phyloP scores from a whole-genome alignment of 1,140 invertebrate genomes.

The Carposina sasakii region DNA sequence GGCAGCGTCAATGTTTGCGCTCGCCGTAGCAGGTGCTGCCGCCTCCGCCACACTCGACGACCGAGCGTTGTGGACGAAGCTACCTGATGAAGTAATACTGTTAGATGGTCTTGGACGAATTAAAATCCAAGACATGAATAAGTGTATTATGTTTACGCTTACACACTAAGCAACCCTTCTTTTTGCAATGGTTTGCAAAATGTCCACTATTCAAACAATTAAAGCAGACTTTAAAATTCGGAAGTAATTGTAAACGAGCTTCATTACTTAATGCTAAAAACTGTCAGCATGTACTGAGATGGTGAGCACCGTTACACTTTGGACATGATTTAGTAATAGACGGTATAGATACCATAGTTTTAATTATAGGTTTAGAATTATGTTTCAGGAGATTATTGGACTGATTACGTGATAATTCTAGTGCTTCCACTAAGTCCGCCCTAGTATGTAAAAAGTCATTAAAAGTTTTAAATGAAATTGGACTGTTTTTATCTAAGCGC shows the following conservation, averaged over 20 bases:
- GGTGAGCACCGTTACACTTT: neutral
- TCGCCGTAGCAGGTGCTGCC: neutral
- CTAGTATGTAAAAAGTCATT: neutral
- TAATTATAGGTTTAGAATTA: neutral
- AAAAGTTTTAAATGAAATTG: neutral
- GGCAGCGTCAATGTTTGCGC: no score
- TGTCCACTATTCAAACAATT: slow-evolving; percentile 6
- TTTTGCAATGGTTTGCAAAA: slow-evolving; percentile 5
- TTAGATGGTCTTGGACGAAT: neutral
- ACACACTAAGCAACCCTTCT: neutral
- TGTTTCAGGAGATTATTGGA: neutral
- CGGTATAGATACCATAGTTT: neutral
- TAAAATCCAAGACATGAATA: neutral
- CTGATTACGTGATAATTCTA: neutral
- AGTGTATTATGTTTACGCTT: neutral
- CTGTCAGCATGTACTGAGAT: neutral
- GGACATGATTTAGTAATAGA: neutral
- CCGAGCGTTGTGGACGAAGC: neutral
- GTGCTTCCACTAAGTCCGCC: slow-evolving; percentile 2
- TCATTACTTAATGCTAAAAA: neutral
- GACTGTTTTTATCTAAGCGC: neutral
- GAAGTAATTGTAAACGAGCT: neutral
- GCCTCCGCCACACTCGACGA: neutral
- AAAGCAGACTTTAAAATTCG: neutral
- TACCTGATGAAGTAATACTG: neutral